phyloP scores from a whole-genome alignment of 2,888 invertebrate genomes.

The Horisme vitalbata region DNA sequence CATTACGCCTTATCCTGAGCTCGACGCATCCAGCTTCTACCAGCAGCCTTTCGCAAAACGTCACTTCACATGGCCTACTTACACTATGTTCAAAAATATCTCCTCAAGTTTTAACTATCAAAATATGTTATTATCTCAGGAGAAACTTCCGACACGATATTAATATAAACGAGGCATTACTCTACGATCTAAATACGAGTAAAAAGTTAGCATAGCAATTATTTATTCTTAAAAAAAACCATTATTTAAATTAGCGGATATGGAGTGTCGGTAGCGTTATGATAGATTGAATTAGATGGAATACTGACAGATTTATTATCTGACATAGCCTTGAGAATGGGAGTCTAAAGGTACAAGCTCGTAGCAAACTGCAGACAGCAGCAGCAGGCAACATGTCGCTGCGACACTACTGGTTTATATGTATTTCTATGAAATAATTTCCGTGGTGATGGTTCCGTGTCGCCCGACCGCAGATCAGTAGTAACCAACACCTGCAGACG shows the following conservation, averaged over 20 bases:
- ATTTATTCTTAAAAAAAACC: constrained; percentile 23
- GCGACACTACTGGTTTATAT: too few species aligned
- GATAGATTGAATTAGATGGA: constrained; percentile 42
- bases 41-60: too few species aligned
- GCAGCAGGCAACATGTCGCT: too few species aligned
- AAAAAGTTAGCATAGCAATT: constrained; percentile 11
- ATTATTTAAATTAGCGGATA: constrained; percentile 45
- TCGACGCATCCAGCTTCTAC: too few species aligned
- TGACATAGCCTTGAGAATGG: background rate
- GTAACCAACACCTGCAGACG: too few species aligned
- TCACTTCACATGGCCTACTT: too few species aligned
- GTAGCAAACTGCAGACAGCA: too few species aligned
- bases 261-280: constrained; percentile 38
- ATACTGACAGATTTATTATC: constrained; percentile 2
- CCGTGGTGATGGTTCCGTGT: too few species aligned
- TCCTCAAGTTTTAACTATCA: constrained; percentile 12
- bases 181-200: constrained; percentile 30
- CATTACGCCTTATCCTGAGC: too few species aligned
- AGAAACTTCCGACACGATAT: constrained; percentile 35
- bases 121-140: constrained; percentile 24
- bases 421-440: too few species aligned
- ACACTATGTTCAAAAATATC: constrained; percentile 15
- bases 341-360: background rate
- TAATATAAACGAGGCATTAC: constrained; percentile 34
- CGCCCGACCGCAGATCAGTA: too few species aligned